A percentile compares a stretch with the other conserved stretches of the same genome.
phyloP scores from a whole-genome alignment of 2,113 vertebrate species.

The Mormoops blainvillei region DNA sequence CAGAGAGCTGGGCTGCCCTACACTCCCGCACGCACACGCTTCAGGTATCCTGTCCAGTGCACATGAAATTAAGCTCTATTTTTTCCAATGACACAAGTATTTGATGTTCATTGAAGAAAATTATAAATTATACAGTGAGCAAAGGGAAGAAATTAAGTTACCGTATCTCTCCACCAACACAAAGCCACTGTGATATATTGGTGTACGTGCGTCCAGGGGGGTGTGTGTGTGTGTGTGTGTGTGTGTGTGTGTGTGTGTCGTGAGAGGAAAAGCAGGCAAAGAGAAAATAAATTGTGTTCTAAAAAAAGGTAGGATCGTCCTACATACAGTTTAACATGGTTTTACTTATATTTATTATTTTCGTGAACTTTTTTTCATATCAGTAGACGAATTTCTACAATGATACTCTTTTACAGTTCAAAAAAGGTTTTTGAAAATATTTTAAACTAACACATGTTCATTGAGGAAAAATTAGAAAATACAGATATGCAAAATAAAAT shows the following conservation, averaged over 20 bases:
- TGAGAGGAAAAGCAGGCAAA: background rate
- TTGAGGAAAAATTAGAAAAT: slow-evolving; percentile 19
- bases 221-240: background rate
- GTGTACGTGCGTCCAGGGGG: background rate
- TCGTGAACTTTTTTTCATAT: background rate
- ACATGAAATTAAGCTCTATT: background rate
- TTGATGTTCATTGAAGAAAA: background rate
- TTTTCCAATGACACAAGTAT: background rate
- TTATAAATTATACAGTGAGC: background rate
- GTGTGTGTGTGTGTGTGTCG: background rate
- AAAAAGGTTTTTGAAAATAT: background rate
- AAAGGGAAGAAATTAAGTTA: slow-evolving; percentile 21
- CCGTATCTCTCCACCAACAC: background rate
- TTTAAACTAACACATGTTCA: background rate
- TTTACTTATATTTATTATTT: slow-evolving; percentile 13
- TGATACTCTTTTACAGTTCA: background rate
- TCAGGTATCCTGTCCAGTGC: background rate
- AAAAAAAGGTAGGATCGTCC: background rate
- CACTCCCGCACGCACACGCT: background rate
- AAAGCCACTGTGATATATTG: background rate
- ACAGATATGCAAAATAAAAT: background rate
- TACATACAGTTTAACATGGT: background rate
- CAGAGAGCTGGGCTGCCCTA: background rate
- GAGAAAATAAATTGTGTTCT: background rate
- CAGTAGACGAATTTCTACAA: background rate